These are phyloP conservation scores for Sus cebifrons DNA, from an alignment of 2,797 vertebrate species.

Conservation along the genomic window DNA sequence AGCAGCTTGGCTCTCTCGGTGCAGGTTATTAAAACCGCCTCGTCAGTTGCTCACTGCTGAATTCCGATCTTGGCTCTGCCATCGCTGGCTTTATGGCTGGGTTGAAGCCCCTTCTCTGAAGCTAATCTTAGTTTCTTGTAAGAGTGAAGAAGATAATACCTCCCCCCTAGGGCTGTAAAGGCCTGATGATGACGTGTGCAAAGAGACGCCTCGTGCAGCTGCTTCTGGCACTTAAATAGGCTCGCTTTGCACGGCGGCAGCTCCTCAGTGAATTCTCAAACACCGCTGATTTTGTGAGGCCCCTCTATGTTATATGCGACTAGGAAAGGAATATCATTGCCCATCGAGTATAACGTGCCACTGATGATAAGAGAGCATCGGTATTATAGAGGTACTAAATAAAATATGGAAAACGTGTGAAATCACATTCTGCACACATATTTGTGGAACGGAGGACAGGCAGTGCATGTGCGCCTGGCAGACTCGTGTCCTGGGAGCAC, in stretches of 20 bases:
- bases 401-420: neutral
- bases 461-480: neutral
- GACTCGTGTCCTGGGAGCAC: neutral
- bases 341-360: too few species aligned
- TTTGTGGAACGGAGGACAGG: neutral
- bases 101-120: neutral
- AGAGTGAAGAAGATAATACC: neutral
- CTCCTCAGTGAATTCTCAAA: neutral
- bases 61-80: neutral
- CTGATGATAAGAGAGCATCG: too few species aligned
- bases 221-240: neutral
- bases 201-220: neutral
- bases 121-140: neutral
- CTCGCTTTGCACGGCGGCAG: neutral
- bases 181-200: fast-evolving
- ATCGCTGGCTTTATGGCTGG: fast-evolving
- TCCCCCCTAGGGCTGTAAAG: fast-evolving
- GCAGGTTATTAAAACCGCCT: neutral
- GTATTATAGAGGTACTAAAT: neutral
- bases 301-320: neutral
- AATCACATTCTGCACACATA: neutral
- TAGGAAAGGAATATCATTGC: neutral
- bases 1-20: neutral
- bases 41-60: neutral
- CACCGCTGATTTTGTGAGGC: neutral